Evolutionary conservation across 2,113 vertebrate genomes (phyloP), one percentile per base, ranked within the genome.

Genomic region (Sinosuthora webbiana): DNA sequence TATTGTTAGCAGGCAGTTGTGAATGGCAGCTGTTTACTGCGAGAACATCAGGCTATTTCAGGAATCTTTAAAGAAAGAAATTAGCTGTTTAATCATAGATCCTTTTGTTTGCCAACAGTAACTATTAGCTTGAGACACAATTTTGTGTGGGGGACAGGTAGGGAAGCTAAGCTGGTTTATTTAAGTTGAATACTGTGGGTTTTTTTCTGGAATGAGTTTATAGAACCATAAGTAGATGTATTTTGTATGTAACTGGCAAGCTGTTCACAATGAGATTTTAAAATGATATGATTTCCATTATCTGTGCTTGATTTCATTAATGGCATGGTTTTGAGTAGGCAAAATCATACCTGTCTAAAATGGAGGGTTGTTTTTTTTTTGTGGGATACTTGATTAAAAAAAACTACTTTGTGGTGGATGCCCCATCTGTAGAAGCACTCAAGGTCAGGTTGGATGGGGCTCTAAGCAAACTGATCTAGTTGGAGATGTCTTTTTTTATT

Each of bases 1-100:
- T 70, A 42, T 82, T 91, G 94, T 91, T 85, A 94, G 80, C 31
- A 93, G 50, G 25, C n/a, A 33, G 44, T 69, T 96, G 49, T 96
- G 89, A 83, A 78, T 74, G 53, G n/a, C 53, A 89, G 57, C 30
- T 93, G 14, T 83, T 82, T 91, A 64, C 41, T 89, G 23, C 44
- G 68, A 81, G 60, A 83, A 90, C 25, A 67, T 65, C 39, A 65
- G n/a, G 16, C 7, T 15, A 78, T 91, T 92, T 86, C 53, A 81
- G 78, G 39, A 90, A 78, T 45, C 37, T 87, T 83, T 82, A 77
- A 85, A 91, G 41, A 69, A 84, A 90, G 87, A 91, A 49, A 60
- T 41, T 0, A 57, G 27, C n/a, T 84, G 28, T 83, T 96, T 90
- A 87, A 52, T 93, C 62, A 67, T 67, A 49, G 37, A 86, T 90